A percentile compares a stretch with the other conserved stretches of the same genome.
These are phyloP conservation scores for Saccostrea cuccullata DNA, from an alignment of 1,140 invertebrate species.

Conservation along the genomic window DNA sequence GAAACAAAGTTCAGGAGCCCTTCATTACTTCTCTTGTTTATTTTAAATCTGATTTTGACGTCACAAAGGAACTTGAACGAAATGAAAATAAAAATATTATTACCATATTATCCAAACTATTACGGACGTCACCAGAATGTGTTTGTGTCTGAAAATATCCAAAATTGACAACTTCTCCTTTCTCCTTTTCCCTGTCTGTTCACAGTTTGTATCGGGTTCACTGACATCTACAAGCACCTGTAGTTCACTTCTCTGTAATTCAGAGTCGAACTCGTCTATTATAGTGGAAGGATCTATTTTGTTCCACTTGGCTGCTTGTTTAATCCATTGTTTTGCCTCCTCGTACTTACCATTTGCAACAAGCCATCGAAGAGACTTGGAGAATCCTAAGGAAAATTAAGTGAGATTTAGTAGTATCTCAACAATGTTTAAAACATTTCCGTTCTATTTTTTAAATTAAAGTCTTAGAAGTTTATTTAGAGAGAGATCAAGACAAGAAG, in stretches of 20 bases:
- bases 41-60: no score
- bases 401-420: no score
- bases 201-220: not conserved
- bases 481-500: no score
- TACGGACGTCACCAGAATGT: not conserved
- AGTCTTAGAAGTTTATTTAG: no score
- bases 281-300: constrained; percentile 42
- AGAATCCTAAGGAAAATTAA: constrained; percentile 35
- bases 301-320: constrained; percentile 46
- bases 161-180: not conserved
- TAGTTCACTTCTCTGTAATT: not conserved
- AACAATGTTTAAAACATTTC: no score
- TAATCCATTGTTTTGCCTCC: constrained; percentile 31
- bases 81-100: not conserved
- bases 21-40: not conserved
- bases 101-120: not conserved
- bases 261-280: not conserved
- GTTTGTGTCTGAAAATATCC: not conserved
- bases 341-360: constrained; percentile 48
- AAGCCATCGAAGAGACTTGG: constrained; percentile 51
- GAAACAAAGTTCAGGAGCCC: not conserved
- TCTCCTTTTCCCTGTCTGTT: not conserved
- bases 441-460: no score
- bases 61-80: no score
- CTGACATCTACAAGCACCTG: not conserved